A percentile compares a stretch with the other conserved stretches of the same genome.
Evolutionary conservation across 2,888 invertebrate genomes (phyloP).

Genomic region (Lepetodrilus schrolli): DNA sequence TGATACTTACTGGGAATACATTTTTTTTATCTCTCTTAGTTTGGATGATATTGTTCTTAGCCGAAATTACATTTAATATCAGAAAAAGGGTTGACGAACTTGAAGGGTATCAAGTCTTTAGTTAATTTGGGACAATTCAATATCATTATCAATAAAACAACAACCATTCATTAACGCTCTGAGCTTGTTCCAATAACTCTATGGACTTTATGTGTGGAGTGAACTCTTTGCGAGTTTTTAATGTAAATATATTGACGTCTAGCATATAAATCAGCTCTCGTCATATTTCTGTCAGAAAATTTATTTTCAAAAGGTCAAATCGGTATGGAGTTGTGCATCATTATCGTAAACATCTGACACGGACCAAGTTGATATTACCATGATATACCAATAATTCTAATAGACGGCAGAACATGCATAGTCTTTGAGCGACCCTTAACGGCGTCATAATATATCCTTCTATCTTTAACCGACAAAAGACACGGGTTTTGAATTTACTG

Average conservation of each 20-base stretch:
- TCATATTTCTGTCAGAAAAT: slow-evolving; percentile 11
- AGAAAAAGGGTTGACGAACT: too few relatives aligned
- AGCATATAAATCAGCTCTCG: neutral
- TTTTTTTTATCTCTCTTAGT: too few relatives aligned
- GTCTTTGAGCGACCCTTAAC: neutral
- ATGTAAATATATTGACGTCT: neutral
- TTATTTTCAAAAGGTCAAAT: slow-evolving; percentile 22
- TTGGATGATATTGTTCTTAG: too few relatives aligned
- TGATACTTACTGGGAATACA: too few relatives aligned
- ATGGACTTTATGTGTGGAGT: neutral
- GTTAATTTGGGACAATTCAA: too few relatives aligned
- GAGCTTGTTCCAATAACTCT: neutral
- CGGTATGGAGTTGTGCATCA: neutral
- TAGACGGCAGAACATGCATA: neutral
- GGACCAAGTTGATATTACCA: slow-evolving; percentile 4
- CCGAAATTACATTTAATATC: too few relatives aligned
- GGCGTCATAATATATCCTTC: neutral
- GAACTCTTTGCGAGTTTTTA: neutral
- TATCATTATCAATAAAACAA: too few relatives aligned
- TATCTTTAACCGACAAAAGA: slow-evolving; percentile 13
- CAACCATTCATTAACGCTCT: neutral
- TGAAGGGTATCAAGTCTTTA: too few relatives aligned
- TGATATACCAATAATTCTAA: slow-evolving; percentile 10
- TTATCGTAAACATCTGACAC: slow-evolving; percentile 8
- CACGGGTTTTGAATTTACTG: slow-evolving; percentile 28